A percentile compares a stretch with the other conserved stretches of the same genome.
Conservation (phyloP, 1,140 invertebrate genomes). For the Adelges cooleyi region DNA sequence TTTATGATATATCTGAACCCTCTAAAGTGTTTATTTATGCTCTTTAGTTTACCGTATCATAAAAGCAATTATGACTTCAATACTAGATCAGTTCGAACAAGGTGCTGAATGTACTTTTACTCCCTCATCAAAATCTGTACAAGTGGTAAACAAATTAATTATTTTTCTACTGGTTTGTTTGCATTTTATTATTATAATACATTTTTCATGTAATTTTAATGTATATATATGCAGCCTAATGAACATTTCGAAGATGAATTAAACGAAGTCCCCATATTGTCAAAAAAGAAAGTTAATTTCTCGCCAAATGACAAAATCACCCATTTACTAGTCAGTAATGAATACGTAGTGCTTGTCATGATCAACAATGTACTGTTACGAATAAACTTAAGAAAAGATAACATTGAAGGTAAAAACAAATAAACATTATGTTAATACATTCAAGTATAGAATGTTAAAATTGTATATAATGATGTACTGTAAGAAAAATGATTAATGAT, state of each 20-base stretch:
- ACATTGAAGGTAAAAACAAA: slow-evolving; percentile 58
- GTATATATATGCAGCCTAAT: slow-evolving; percentile 41
- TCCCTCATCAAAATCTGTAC: slow-evolving; percentile 28
- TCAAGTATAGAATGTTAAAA: too few species aligned
- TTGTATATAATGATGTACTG: too few species aligned
- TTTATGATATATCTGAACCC: too few species aligned
- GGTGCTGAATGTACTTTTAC: slow-evolving; percentile 47
- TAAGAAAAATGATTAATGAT: background rate
- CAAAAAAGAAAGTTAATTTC: slow-evolving; percentile 64
- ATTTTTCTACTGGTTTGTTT: too few species aligned
- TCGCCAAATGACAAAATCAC: slow-evolving; percentile 63
- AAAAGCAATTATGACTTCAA: slow-evolving; percentile 36
- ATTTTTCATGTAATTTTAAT: slow-evolving; percentile 7
- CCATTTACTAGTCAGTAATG: slow-evolving; percentile 67
- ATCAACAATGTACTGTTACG: slow-evolving; percentile 66
- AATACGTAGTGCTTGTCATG: slow-evolving; percentile 72
- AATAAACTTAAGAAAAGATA: slow-evolving; percentile 66
- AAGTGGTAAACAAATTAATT: slow-evolving; percentile 27
- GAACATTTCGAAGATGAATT: slow-evolving; percentile 57
- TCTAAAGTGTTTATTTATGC: too few species aligned
- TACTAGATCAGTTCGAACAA: slow-evolving; percentile 66
- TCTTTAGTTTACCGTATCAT: too few species aligned
- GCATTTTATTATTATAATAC: too few species aligned
- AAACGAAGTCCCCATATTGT: slow-evolving; percentile 63
- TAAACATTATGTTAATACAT: too few species aligned